Conservation (phyloP, 2,797 vertebrate genomes). For the Labeo calbasu region DNA sequence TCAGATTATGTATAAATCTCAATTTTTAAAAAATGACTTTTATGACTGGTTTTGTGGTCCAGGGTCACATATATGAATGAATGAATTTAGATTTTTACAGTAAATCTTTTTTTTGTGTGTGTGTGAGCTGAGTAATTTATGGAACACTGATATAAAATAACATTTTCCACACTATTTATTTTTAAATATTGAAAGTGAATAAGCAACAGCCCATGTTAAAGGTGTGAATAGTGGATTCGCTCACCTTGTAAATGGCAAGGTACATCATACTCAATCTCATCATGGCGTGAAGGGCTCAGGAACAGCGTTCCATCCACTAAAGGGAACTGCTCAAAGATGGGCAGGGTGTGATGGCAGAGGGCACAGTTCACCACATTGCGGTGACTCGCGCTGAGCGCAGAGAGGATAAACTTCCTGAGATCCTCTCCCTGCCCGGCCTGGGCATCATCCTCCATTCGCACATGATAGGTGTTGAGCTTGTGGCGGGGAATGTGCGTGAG, state of each 20-base stretch:
- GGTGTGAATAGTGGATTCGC: constrained; percentile 20
- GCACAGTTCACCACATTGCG: constrained; percentile 97
- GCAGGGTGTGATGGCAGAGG: constrained; percentile 91
- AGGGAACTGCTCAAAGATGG: constrained; percentile 98
- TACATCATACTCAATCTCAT: constrained; percentile 98
- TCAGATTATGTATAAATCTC: too few species aligned
- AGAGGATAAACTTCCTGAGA: constrained; percentile 95
- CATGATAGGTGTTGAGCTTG: constrained; percentile 98
- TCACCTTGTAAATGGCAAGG: constrained; percentile 99
- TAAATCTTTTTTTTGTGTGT: not conserved
- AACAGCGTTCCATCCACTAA: constrained; percentile 97
- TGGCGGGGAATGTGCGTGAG: constrained; percentile 94
- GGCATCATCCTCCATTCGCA: constrained; percentile 98
- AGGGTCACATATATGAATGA: not conserved
- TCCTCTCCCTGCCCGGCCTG: constrained; percentile 98
- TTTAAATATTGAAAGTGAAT: not conserved
- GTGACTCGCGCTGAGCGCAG: constrained; percentile 95
- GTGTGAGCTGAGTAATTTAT: not conserved
- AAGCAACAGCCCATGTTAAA: too few species aligned
- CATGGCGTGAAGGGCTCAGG: constrained; percentile 95
- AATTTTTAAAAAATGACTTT: too few species aligned
- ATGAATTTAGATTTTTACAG: not conserved
- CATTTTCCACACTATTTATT: not conserved
- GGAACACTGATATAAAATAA: not conserved
- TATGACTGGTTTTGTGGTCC: too few species aligned